phyloP scores from a whole-genome alignment of 2,797 vertebrate genomes.

The Halcyon smyrnensis region DNA sequence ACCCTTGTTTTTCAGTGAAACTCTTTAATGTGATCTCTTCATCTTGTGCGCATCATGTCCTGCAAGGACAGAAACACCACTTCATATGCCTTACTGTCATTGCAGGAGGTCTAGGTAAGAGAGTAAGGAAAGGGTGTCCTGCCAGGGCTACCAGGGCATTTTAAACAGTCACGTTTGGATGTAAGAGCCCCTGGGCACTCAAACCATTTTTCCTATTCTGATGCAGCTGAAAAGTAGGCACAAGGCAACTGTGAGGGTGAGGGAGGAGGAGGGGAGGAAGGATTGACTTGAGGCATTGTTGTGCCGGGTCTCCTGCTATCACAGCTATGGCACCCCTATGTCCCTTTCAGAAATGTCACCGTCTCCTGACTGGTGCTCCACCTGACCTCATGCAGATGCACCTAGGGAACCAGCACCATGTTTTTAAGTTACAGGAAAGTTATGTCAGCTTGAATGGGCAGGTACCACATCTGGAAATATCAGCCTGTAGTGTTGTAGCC shows the following conservation, averaged over 20 bases:
- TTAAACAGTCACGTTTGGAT: background rate
- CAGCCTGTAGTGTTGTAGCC: background rate
- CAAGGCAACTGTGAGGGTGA: background rate
- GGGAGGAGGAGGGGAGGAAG: background rate
- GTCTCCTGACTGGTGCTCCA: background rate
- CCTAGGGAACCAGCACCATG: background rate
- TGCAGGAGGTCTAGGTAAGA: background rate
- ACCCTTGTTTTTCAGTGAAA: background rate
- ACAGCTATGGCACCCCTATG: background rate
- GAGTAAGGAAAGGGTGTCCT: background rate
- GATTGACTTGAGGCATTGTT: rapidly evolving
- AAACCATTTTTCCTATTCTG: background rate
- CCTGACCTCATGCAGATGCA: background rate
- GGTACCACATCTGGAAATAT: background rate
- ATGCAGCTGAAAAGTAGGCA: background rate
- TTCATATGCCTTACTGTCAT: background rate
- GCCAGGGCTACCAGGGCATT: background rate
- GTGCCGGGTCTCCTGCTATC: background rate
- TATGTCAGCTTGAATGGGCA: background rate
- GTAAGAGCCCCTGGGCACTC: background rate
- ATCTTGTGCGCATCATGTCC: background rate
- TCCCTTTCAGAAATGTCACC: background rate
- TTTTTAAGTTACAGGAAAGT: background rate
- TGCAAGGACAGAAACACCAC: rapidly evolving
- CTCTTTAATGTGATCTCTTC: background rate